A percentile compares a stretch with the other conserved stretches of the same genome.
Conservation (phyloP, 1,140 invertebrate genomes). For the Halesus radiatus region DNA sequence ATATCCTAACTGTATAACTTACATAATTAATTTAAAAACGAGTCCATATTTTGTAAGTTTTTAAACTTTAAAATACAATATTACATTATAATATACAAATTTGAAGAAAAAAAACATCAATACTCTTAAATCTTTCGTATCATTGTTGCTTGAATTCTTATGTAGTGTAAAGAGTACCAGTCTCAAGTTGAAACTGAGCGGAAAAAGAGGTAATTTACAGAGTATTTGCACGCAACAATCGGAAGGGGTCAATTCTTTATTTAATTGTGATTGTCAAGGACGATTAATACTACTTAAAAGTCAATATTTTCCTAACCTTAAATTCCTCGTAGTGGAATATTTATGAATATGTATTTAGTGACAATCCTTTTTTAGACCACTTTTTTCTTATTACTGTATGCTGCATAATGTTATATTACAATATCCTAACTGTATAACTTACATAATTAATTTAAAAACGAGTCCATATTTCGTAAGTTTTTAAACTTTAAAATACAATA, state of each 20-base stretch:
- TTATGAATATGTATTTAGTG: neutral
- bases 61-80: neutral
- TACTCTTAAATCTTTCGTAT: too few relatives aligned
- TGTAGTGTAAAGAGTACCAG: too few relatives aligned
- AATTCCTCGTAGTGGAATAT: constrained; percentile 2
- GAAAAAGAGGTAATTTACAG: too few relatives aligned
- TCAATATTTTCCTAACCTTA: constrained; percentile 18
- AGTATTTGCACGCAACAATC: neutral
- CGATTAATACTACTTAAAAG: neutral
- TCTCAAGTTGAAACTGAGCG: too few relatives aligned
- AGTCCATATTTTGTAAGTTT: constrained; percentile 21
- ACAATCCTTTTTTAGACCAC: constrained; percentile 11
- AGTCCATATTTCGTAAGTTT: constrained; percentile 22
- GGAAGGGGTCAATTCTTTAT: constrained; percentile 25
- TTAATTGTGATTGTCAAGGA: neutral
- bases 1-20: constrained; percentile 12
- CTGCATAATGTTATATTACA: neutral
- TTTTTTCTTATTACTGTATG: constrained; percentile 4
- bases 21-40: constrained; percentile 6
- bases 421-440: constrained; percentile 12
- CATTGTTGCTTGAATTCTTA: too few relatives aligned
- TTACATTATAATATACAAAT: neutral
- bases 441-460: constrained; percentile 2
- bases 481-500: neutral
- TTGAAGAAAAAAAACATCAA: too few relatives aligned